Evolutionary conservation across 2,113 vertebrate genomes (phyloP), one percentile per base, ranked within the genome.

Genomic region (Ceyx margarethae): DNA sequence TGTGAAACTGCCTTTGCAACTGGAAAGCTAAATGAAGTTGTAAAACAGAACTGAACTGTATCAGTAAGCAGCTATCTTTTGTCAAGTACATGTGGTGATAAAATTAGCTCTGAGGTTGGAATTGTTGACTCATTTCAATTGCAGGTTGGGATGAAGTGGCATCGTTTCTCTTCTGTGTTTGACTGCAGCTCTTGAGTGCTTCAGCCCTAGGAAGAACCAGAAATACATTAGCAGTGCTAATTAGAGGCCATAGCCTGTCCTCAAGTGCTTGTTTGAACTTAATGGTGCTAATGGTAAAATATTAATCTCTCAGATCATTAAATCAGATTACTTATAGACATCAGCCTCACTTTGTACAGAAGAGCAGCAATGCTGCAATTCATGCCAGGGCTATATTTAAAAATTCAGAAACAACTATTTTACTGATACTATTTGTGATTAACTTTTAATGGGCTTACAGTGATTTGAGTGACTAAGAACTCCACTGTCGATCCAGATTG

Each of bases 11-110:
- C 71, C 58, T 94, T 83, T 93, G 48, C 78, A 69, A 33, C 57
- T 77, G 74, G 50, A 89, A 91, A 68, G 17, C 20, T 62, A 90
- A 94, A 92, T 76, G 33, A 87, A 91, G 82, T 42, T 62, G 40
- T 94, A 33, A 69, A 87, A 2, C 29, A 51, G 51, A 84, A 68
- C 42, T 76, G 73, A 43, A 56, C 58, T 87, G 3, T 56, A 69
- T 77, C 67, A 57, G 40, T 60, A 79, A 67, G 75, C 42, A 85
- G 46, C 54, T 89, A 13, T 72, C 35, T 87, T 86, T 74, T 89
- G 60, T 91, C 56, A 66, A 56, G 67, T 43, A 62, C 25, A 7
- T 26, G 33, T 54, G 25, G 14, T 79, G 33, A 67, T 81, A 60
- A 75, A 91, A 80, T 43, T 74, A 65, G 57, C 18, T 73, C 72